phyloP scores from a whole-genome alignment of 2,888 invertebrate genomes.

The Limnephilus auricula region DNA sequence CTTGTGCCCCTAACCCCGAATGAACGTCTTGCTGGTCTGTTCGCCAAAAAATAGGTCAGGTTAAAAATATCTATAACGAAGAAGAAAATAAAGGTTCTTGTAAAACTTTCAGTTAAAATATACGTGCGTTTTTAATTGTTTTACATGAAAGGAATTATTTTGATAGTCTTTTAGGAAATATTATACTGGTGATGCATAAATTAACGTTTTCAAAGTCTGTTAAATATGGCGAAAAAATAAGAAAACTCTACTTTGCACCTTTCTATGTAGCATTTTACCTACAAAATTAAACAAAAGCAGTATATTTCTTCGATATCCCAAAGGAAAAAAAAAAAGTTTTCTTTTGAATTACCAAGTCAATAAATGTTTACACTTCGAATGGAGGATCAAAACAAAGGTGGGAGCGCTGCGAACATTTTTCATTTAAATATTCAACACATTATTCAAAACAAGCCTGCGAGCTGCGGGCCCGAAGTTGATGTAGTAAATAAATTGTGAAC shows the following conservation, averaged over 20 bases:
- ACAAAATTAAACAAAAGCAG: background rate
- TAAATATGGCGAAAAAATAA: background rate
- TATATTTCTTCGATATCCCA: background rate
- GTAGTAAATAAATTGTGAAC: background rate
- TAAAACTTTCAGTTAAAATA: background rate
- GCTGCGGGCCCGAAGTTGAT: background rate
- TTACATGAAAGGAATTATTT: background rate
- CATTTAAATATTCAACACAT: conserved; percentile 42
- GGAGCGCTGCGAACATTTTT: background rate
- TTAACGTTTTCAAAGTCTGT: background rate
- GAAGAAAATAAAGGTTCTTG: background rate
- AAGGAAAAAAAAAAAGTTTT: conserved; percentile 26
- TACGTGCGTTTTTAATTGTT: too few species aligned
- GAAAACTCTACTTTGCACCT: background rate
- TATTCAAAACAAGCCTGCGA: conserved; percentile 30
- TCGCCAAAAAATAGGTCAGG: background rate
- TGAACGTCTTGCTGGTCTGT: background rate
- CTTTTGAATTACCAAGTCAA: conserved; percentile 23
- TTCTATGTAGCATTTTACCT: background rate
- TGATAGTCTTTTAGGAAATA: too few species aligned
- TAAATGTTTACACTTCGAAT: conserved; percentile 37
- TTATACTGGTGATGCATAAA: background rate
- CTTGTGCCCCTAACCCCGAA: background rate
- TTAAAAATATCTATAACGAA: background rate
- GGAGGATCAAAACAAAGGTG: conserved; percentile 37